Conservation (phyloP, 2,888 invertebrate genomes). For the Antheraea assamensis region DNA sequence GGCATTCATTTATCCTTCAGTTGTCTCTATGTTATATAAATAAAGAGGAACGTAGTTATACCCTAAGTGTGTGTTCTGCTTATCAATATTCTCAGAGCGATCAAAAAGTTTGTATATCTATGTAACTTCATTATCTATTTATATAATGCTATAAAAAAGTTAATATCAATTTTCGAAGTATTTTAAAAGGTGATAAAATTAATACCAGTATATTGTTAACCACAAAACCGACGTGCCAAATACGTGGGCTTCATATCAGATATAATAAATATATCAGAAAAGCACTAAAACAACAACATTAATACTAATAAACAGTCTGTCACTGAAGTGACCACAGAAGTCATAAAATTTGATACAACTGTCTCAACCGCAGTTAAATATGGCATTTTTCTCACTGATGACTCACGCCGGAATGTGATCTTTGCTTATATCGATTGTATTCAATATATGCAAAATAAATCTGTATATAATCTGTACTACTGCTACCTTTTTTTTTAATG, state of each 20-base stretch:
- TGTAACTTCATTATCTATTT: background rate
- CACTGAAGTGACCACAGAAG: slow-evolving; percentile 52
- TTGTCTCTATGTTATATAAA: too few relatives aligned
- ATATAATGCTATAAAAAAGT: background rate
- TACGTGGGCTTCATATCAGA: slow-evolving; percentile 32
- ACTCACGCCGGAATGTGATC: slow-evolving; percentile 4
- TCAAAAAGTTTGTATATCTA: too few relatives aligned
- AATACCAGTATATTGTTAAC: slow-evolving; percentile 8
- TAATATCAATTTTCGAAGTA: background rate
- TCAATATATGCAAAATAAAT: background rate
- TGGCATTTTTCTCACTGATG: slow-evolving; percentile 30
- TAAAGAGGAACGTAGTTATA: too few relatives aligned
- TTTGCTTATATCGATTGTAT: background rate
- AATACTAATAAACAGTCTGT: slow-evolving; percentile 52
- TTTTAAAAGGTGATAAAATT: slow-evolving; percentile 13
- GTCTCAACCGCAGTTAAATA: slow-evolving; percentile 36
- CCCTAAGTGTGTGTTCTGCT: too few relatives aligned
- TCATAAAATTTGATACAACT: slow-evolving; percentile 60
- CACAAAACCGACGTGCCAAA: slow-evolving; percentile 29
- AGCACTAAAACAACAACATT: slow-evolving; percentile 47
- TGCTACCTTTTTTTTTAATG: too few relatives aligned
- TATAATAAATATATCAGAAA: slow-evolving; percentile 44
- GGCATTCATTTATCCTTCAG: too few relatives aligned
- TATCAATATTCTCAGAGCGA: too few relatives aligned
- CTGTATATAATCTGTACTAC: too few relatives aligned